Conservation (phyloP, 2,113 vertebrate species). For the Rana temporaria region DNA sequence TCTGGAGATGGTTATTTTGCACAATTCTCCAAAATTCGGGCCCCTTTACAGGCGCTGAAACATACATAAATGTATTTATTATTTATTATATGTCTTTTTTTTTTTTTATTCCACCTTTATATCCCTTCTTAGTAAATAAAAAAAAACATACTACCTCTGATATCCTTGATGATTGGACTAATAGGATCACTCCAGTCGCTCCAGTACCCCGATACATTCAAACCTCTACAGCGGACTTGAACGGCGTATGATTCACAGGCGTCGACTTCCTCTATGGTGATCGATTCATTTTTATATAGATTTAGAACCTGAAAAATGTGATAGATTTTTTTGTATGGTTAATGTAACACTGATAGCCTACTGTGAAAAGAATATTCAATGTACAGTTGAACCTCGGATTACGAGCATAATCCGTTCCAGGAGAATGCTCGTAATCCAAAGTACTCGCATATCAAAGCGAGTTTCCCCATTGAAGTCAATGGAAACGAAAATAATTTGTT, state of each 20-base stretch:
- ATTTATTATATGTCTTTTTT: neutral
- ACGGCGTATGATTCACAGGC: conserved; percentile 76
- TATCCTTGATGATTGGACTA: conserved; percentile 72
- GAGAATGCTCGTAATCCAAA: too few relatives aligned
- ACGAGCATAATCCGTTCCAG: too few relatives aligned
- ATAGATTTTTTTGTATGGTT: neutral
- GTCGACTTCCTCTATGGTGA: conserved; percentile 64
- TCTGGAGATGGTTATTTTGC: conserved; percentile 69
- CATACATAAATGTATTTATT: conserved; percentile 14
- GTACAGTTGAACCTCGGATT: too few relatives aligned
- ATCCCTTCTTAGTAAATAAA: neutral
- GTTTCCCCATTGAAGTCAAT: too few relatives aligned
- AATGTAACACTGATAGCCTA: too few relatives aligned
- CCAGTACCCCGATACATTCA: conserved; percentile 76
- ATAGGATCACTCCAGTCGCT: conserved; percentile 84
- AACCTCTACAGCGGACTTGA: conserved; percentile 80
- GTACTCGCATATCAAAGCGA: too few relatives aligned
- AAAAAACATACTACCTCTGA: conserved; percentile 74
- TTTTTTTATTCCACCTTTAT: neutral
- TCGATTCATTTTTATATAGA: conserved; percentile 56
- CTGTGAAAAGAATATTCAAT: neutral
- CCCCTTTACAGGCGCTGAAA: conserved; percentile 83
- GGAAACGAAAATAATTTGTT: too few relatives aligned
- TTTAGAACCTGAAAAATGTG: conserved; percentile 63
- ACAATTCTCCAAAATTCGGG: conserved; percentile 90